Conservation (phyloP, 2,888 invertebrate species). For the Strigamia maritima region DNA sequence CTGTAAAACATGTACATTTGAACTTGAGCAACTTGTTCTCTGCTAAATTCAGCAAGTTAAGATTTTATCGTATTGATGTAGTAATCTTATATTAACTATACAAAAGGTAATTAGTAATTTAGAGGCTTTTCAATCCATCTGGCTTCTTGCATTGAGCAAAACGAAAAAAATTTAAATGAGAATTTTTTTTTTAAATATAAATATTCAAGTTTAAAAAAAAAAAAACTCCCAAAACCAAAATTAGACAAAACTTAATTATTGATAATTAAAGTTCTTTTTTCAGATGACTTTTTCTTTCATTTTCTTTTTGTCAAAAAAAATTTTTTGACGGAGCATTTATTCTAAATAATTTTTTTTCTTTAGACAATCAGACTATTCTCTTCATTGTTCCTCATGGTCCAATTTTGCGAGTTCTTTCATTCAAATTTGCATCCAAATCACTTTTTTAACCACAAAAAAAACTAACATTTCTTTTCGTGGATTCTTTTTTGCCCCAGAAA, state of each 20-base stretch:
- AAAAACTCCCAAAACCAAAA: not conserved
- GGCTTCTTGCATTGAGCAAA: too few species aligned
- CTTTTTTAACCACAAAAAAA: not conserved
- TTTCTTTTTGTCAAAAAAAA: too few species aligned
- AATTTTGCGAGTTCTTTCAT: constrained; percentile 5
- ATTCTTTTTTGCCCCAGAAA: not conserved
- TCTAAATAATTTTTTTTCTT: not conserved
- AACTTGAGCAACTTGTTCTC: not conserved
- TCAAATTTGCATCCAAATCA: constrained; percentile 17
- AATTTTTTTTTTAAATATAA: not conserved
- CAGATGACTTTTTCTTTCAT: too few species aligned
- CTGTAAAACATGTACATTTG: not conserved
- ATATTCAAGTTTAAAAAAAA: too few species aligned
- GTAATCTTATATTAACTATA: not conserved
- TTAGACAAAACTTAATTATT: not conserved
- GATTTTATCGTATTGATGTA: not conserved
- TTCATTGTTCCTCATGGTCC: constrained; percentile 23
- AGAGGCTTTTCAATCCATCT: not conserved
- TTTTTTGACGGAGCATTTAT: not conserved
- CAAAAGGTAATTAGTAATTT: not conserved
- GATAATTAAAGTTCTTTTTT: not conserved
- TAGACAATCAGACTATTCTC: not conserved
- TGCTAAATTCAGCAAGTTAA: not conserved
- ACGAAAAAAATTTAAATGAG: not conserved
- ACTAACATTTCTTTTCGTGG: not conserved